Conservation (phyloP, 37 sponge, comb jelly and placozoan genomes). For the Theonella swinhoei region DNA sequence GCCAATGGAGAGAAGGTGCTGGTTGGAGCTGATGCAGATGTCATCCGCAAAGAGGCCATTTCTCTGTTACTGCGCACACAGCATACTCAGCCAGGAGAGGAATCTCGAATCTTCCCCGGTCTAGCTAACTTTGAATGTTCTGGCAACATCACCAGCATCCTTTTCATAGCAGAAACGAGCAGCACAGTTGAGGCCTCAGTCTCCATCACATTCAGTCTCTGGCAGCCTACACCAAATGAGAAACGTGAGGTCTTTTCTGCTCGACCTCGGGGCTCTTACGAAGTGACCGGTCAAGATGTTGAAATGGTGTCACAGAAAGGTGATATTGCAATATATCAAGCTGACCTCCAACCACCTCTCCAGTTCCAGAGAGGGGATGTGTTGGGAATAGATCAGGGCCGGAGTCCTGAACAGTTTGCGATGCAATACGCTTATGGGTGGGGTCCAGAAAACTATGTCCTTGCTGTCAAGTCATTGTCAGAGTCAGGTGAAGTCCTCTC, state of each 20-base stretch:
- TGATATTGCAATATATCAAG: not conserved
- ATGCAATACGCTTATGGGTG: not conserved
- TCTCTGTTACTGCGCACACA: not conserved
- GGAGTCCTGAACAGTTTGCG: too few relatives aligned
- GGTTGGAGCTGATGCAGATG: not conserved
- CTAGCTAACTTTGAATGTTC: not conserved
- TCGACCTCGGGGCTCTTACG: not conserved
- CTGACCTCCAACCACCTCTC: not conserved
- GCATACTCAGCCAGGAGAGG: not conserved
- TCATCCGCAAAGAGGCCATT: not conserved
- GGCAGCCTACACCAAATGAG: not conserved
- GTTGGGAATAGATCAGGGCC: not conserved
- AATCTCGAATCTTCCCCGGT: not conserved
- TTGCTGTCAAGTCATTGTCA: too few relatives aligned
- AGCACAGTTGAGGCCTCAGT: not conserved
- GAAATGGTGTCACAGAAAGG: not conserved
- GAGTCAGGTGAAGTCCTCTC: not conserved
- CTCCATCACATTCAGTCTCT: not conserved
- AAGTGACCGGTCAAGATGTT: not conserved
- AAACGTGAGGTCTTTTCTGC: not conserved
- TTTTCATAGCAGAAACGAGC: not conserved
- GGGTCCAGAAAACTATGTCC: not conserved
- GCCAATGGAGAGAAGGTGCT: not conserved
- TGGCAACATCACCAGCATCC: not conserved
- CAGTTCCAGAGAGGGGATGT: not conserved